A percentile compares a stretch with the other conserved stretches of the same genome.
Evolutionary conservation across 2,888 invertebrate genomes (phyloP).

Genomic region (Synanthedon andrenaeformis): DNA sequence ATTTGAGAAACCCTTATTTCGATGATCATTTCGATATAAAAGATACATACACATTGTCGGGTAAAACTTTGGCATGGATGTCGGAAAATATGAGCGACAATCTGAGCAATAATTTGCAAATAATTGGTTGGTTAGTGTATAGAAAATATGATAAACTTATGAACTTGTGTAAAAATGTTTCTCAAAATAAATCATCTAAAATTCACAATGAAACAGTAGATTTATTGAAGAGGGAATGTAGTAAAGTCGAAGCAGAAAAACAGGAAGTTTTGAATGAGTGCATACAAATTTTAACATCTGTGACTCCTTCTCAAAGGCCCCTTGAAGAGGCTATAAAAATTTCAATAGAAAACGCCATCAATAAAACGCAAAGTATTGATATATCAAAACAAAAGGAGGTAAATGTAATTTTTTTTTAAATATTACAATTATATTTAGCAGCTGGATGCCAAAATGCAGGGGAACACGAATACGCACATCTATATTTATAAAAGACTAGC

Average conservation of each 20-base stretch:
- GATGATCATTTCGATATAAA: conserved; percentile 92
- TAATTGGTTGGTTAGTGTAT: conserved; percentile 76
- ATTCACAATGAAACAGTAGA: conserved; percentile 38
- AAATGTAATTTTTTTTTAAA: conserved; percentile 1
- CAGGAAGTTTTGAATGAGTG: conserved; percentile 29
- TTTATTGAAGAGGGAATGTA: conserved; percentile 27
- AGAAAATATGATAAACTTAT: conserved; percentile 73
- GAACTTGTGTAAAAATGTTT: conserved; percentile 25
- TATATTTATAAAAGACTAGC: too few species aligned
- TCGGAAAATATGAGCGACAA: conserved; percentile 59
- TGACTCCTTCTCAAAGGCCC: conserved; percentile 20
- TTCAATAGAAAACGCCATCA: conserved; percentile 65
- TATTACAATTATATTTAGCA: not conserved
- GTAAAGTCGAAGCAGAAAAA: conserved; percentile 17
- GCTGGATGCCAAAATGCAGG: too few species aligned
- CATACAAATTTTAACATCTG: conserved; percentile 22
- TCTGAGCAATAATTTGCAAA: conserved; percentile 66
- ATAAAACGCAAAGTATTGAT: conserved; percentile 67
- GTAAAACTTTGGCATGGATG: conserved; percentile 83
- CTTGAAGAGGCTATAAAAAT: conserved; percentile 60
- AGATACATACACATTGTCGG: conserved; percentile 77
- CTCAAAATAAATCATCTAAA: conserved; percentile 27
- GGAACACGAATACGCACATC: too few species aligned
- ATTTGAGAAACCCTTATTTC: conserved; percentile 83
- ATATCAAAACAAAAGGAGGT: conserved; percentile 70